phyloP scores from a whole-genome alignment of 1,140 invertebrate genomes.

The Luehdorfia chinensis region DNA sequence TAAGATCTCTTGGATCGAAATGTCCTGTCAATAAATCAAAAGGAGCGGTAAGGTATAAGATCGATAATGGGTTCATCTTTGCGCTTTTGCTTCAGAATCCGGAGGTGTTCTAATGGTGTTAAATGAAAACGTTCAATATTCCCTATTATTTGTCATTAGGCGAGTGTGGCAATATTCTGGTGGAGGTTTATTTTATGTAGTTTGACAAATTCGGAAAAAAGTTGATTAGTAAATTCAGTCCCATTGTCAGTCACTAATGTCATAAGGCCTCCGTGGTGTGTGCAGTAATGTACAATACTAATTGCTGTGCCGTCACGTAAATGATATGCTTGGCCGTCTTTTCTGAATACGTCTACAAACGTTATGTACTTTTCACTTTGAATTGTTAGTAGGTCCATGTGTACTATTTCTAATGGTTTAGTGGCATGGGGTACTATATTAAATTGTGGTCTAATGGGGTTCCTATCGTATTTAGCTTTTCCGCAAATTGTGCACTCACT shows the following conservation, averaged over 20 bases:
- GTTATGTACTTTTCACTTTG: constrained; percentile 17
- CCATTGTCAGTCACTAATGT: constrained; percentile 21
- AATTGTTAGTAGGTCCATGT: no score
- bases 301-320: no score
- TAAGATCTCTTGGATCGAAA: background rate
- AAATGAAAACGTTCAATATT: background rate
- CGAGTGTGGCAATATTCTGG: constrained; percentile 4
- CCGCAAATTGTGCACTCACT: no score
- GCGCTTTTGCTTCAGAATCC: background rate
- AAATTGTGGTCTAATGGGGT: no score
- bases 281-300: no score
- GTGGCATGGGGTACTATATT: no score
- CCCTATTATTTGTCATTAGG: background rate
- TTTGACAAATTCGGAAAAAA: constrained; percentile 25
- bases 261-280: constrained; percentile 19
- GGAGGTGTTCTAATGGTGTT: background rate
- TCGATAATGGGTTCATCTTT: no score
- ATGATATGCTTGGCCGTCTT: constrained; percentile 24
- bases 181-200: constrained; percentile 22
- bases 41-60: background rate
- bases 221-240: constrained; percentile 22
- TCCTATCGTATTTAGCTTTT: no score
- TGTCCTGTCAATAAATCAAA: background rate
- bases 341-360: constrained; percentile 20
- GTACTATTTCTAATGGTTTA: no score